Evolutionary conservation across 2,113 vertebrate genomes (phyloP), one percentile per base, ranked within the genome.

Genomic region (Acrocephalus arundinaceus): DNA sequence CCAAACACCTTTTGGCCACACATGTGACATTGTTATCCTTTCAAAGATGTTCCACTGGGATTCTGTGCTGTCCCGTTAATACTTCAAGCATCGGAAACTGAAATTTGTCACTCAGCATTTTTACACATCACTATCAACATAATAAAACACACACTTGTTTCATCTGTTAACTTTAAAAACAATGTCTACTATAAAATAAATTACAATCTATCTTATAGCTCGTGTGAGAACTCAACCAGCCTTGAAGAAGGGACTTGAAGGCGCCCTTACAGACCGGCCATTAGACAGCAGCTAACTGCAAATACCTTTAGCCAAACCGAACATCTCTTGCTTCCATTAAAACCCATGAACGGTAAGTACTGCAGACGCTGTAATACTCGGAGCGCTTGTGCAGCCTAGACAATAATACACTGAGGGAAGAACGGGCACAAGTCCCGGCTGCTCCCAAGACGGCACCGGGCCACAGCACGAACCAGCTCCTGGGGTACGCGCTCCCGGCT

Each of bases 281-380:
- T 8, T 39, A 23, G 37, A 59, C 33, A 48, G 22, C 35, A 31
- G 35, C 20, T 49, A 21, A 20, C 1, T 19, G 15, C 31, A n/a
- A 75, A 49, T 0, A 3, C 52, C 35, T 75, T 5, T 2, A 41
- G 16, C 18, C 31, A 23, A 2, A 48, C 11, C 6, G 13, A 25
- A 14, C 24, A 41, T 1, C 12, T 35, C 59, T 15, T 7, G 23
- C 18, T 37, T 21, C 39, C 62, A 19, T 1, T 9, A 31, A 55
- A 58, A 16, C 3, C 28, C 51, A 19, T 0, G 15, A 59, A 4
- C 24, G 1, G 0, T 1, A 9, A 49, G 46, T 4, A 33, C 3
- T 4, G 45, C 16, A 48, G 7, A 10, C 2, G 1, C 66, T 5
- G 12, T 3, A 13, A 25, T 0, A 4, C 58, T 33, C 15, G 2